Conservation (phyloP, 2,888 invertebrate species). For the Acanthopleura granulata region DNA sequence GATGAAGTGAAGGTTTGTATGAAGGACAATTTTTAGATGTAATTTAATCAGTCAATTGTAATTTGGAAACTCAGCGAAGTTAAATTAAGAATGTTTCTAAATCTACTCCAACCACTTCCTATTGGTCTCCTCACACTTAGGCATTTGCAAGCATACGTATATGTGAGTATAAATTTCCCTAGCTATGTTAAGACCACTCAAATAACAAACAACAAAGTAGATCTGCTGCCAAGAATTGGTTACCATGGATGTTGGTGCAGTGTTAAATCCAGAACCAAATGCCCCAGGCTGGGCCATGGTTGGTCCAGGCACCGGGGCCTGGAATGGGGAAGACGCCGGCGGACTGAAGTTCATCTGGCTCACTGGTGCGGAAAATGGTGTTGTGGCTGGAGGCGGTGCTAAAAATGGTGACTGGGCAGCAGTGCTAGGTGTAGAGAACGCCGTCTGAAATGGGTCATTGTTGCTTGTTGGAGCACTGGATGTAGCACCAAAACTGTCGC, state of each 20-base stretch:
- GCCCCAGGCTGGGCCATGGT: background rate
- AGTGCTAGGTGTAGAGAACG: background rate
- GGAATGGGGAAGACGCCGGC: background rate
- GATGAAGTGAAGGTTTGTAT: no score
- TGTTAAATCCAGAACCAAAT: background rate
- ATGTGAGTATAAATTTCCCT: no score
- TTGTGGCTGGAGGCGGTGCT: background rate
- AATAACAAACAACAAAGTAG: no score
- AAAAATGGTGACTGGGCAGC: background rate
- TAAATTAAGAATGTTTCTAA: no score
- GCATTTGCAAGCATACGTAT: no score
- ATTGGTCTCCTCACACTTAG: no score
- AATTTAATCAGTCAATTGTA: no score
- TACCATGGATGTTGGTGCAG: background rate
- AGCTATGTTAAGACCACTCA: no score
- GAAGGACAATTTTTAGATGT: no score
- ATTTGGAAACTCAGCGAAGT: no score
- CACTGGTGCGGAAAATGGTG: background rate
- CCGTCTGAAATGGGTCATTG: slow-evolving; percentile 6
- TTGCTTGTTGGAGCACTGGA: background rate
- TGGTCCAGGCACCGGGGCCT: background rate
- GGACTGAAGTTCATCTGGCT: background rate
- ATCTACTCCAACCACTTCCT: no score
- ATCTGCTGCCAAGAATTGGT: background rate
- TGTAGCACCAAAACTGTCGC: slow-evolving; percentile 8